Evolutionary conservation across 2,888 invertebrate genomes (phyloP).

Genomic region (Saturnia pavonia): DNA sequence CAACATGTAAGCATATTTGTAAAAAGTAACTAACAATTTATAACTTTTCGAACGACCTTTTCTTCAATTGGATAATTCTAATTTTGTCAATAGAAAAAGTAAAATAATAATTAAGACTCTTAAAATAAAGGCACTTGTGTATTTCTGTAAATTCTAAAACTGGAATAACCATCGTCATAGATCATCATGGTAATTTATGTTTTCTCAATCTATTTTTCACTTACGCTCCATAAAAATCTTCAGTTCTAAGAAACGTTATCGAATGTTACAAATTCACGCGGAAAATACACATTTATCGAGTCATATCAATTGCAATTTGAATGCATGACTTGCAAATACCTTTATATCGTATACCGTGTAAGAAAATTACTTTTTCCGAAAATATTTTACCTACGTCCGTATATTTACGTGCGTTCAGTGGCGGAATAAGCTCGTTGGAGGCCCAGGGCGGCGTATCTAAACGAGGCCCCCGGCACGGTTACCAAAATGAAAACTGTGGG

Average conservation of each 20-base stretch:
- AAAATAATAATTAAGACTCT: too few relatives aligned
- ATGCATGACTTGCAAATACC: slow-evolving; percentile 42
- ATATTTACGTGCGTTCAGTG: slow-evolving; percentile 6
- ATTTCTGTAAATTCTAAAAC: not conserved
- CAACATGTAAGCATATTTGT: too few relatives aligned
- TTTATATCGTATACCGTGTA: slow-evolving; percentile 32
- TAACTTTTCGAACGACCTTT: too few relatives aligned
- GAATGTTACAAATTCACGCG: slow-evolving; percentile 33
- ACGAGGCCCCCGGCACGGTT: too few relatives aligned
- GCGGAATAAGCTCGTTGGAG: not conserved
- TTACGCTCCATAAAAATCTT: not conserved
- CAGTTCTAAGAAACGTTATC: slow-evolving; percentile 19
- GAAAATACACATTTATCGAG: slow-evolving; percentile 42
- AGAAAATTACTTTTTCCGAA: slow-evolving; percentile 30
- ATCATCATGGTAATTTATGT: not conserved
- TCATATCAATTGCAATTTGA: slow-evolving; percentile 44
- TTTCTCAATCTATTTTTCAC: not conserved
- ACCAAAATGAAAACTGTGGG: too few relatives aligned
- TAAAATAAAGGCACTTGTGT: not conserved
- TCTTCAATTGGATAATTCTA: too few relatives aligned
- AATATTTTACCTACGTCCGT: slow-evolving; percentile 27
- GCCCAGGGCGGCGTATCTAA: too few relatives aligned
- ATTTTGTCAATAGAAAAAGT: too few relatives aligned
- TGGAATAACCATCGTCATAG: not conserved
- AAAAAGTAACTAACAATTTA: too few relatives aligned